Base-by-base conservation (phyloP, 1,140 invertebrate genomes). In the Tribolium madens region DNA sequence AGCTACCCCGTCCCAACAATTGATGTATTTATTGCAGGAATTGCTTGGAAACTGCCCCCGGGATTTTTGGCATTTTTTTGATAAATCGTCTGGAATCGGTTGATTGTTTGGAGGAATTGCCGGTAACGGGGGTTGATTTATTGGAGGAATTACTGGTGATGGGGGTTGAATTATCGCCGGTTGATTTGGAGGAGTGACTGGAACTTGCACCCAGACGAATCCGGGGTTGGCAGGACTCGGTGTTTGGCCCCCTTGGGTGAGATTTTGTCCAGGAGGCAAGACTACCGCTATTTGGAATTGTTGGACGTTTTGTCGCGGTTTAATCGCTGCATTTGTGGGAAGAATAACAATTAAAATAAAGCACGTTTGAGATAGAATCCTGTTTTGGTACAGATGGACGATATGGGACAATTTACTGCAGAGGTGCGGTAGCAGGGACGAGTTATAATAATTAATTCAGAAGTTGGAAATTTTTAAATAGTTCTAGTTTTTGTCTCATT, bases 1-100 rank as follows among this genome's bases (percentile, higher is more conserved):
- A 0, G 89, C 90, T 46, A 88, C 87, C 0, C 90, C 91, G 78
- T 92, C 91, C 92, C 92, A 93, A 76, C 92, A 93, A 81, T 92
- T 93, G 0, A 93, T 77, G 81, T 91, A 93, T 80, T 88, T 90
- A 15, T 88, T 88, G 81, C 92, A 93, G 6, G 87, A 87, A 6
- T 86, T 89, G 17, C 89, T 90, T 0, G 90, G 87, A 75, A 91
- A 92, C 81, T 91, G 91, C 15, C 91, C 89, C 46, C 91, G 80
- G 5, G 81, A 80, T 57, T 77, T 31, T 3, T 79, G 46, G 60
- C 83, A 83, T 57, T 79, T 80, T 53, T 64, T 76, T 21, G 71
- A 70, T 57, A 83, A 60, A 73, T 76, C 53, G 10, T 33, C 60
- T 7, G 2, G 2, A 15, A 53, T 77, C 79, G 15, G 18, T 73